Conservation (phyloP, 2,113 vertebrate species). For the Eleginops maclovinus region DNA sequence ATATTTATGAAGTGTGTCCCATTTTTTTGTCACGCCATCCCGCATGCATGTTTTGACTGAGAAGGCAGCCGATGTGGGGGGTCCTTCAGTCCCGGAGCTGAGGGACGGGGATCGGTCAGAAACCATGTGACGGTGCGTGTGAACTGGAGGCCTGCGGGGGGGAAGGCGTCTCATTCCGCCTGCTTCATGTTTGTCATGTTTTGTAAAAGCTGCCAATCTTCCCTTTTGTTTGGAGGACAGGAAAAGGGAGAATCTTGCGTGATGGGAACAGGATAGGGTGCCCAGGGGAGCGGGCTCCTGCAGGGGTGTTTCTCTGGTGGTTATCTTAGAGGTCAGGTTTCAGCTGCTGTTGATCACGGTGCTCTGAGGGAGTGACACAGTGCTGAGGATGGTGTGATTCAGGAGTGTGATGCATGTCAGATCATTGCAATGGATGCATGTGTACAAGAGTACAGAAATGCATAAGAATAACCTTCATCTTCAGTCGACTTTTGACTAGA, state of each 20-base stretch:
- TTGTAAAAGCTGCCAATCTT: slow-evolving; percentile 69
- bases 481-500: no score
- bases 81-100: slow-evolving; percentile 33
- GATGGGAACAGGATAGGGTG: slow-evolving; percentile 64
- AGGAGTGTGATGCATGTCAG: no score
- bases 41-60: slow-evolving; percentile 74
- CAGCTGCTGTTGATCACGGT: no score
- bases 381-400: no score
- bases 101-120: slow-evolving; percentile 43
- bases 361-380: no score
- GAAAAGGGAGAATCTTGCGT: slow-evolving; percentile 61
- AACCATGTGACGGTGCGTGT: slow-evolving; percentile 65
- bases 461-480: no score
- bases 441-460: no score
- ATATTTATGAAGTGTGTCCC: slow-evolving; percentile 52
- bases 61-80: slow-evolving; percentile 57
- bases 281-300: slow-evolving; percentile 39
- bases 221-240: slow-evolving; percentile 72
- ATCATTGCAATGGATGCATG: no score
- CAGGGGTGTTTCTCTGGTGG: slow-evolving; percentile 26
- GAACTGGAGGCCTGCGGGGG: slow-evolving; percentile 57
- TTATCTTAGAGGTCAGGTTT: slow-evolving; percentile 48
- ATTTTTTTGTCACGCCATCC: slow-evolving; percentile 65
- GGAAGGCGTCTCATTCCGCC: slow-evolving; percentile 54
- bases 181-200: slow-evolving; percentile 67